Base-by-base conservation (phyloP, 1,140 invertebrate species). In the Sarcophaga peregrina region DNA sequence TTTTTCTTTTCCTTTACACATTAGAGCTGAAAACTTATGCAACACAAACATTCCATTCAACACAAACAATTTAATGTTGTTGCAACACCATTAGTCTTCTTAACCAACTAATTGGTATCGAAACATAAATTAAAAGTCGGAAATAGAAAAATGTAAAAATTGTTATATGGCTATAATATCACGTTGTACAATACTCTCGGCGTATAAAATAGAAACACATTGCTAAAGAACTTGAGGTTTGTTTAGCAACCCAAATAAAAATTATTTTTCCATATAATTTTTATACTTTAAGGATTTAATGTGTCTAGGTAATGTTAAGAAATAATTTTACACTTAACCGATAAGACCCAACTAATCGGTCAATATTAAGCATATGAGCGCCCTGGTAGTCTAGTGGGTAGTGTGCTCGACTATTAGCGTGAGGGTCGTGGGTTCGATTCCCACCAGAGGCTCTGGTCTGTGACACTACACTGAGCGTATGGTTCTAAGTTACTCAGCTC, bases 61-160 rank as follows among this genome's bases (percentile, higher is more conserved):
- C 11, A 62, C 0, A 62, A 68, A 68, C 62, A 68, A 68, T 68
- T 68, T 20, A 68, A 68, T 20, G n/a, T 68, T 68, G 62, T 68
- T 68, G 62, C 62, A 68, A 68, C 62, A 68, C 62, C n/a, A 8
- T 6, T 17, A 68, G 9, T 68, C 20, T 68, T 68, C 83, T 82
- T 83, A 81, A 80, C 74, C 81, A 83, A 72, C 83, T 83, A 83
- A 83, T 83, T 83, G 83, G 83, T 75, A 83, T 81, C 76, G 83
- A 83, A 83, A 83, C 83, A 83, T 83, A 83, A 83, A 83, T 83
- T 83, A 83, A 83, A 83, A 82, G 83, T 83, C 83, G 83, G 80
- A 82, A 83, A 82, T 80, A 83, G 83, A 83, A 83, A 83, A n/a
- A 76, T 54, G 78, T 83, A 47, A 47, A 48, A 15, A 15, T 62